Evolutionary conservation across 2,113 vertebrate species (phyloP).

Genomic region (Microtus pennsylvanicus): DNA sequence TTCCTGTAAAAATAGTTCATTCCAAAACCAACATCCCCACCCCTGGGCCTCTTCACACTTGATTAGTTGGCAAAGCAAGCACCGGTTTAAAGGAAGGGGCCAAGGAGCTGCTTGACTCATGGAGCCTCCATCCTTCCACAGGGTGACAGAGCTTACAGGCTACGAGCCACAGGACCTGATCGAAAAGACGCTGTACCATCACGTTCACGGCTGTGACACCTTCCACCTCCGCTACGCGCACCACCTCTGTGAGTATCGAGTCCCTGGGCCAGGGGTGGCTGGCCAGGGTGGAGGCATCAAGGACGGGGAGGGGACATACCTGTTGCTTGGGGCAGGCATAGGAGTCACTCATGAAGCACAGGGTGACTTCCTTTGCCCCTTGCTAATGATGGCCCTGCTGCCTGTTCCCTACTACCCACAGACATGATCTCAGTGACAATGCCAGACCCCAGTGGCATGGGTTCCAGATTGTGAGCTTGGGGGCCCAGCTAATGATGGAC

Average conservation of each 20-base stretch:
- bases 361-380: neutral
- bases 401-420: fast-evolving
- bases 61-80: conserved; percentile 58
- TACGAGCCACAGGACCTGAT: conserved; percentile 97
- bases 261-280: fast-evolving
- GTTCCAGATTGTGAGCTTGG: neutral
- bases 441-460: too few species aligned
- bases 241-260: conserved; percentile 91
- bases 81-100: conserved; percentile 38
- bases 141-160: conserved; percentile 96
- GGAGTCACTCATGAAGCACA: fast-evolving
- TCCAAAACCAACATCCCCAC: conserved; percentile 70
- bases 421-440: fast-evolving
- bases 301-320: fast-evolving
- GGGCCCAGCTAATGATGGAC: neutral
- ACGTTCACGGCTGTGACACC: conserved; percentile 94
- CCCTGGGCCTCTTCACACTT: neutral
- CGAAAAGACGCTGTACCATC: conserved; percentile 97
- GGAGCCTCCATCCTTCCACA: conserved; percentile 78
- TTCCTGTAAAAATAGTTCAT: conserved; percentile 69
- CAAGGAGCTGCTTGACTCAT: conserved; percentile 44
- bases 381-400: fast-evolving
- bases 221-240: conserved; percentile 95
- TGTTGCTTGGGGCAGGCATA: fast-evolving
- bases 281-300: fast-evolving